phyloP scores from a whole-genome alignment of 2,888 invertebrate species.

The Beris morrisii region DNA sequence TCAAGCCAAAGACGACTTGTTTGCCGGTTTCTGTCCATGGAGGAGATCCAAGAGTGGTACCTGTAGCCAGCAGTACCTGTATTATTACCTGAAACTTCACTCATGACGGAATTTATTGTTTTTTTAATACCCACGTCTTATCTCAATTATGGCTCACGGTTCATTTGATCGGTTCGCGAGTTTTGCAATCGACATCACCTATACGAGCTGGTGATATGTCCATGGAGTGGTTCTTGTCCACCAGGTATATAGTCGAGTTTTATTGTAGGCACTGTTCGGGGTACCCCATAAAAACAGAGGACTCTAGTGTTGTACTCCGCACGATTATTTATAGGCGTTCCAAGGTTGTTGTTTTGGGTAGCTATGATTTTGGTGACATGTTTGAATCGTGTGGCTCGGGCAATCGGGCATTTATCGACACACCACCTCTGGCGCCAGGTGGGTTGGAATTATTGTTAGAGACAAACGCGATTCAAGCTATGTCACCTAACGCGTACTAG shows the following conservation, averaged over 20 bases:
- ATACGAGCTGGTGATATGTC: background rate
- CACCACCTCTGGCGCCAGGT: conserved; percentile 13
- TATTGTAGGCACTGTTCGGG: background rate
- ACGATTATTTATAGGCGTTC: conserved; percentile 5
- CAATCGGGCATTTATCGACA: conserved; percentile 6
- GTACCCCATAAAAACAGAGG: background rate
- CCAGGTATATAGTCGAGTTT: background rate
- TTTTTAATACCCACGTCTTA: conserved; percentile 26
- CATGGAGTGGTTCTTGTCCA: conserved; percentile 3
- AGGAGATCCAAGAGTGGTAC: background rate
- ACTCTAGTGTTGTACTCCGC: too few species aligned
- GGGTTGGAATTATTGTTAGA: conserved; percentile 1
- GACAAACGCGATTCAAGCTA: too few species aligned
- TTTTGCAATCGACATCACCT: background rate
- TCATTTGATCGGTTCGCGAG: background rate
- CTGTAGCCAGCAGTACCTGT: background rate
- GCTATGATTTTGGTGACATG: conserved; percentile 7
- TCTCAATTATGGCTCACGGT: conserved; percentile 20
- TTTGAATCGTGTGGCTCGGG: background rate
- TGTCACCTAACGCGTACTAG: too few species aligned
- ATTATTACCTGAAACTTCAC: background rate
- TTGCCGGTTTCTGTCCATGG: background rate
- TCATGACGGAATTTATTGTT: conserved; percentile 17
- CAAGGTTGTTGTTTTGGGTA: background rate
- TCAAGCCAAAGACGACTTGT: background rate